Base-by-base conservation (phyloP, 2,797 vertebrate genomes). In the Karalla daura region DNA sequence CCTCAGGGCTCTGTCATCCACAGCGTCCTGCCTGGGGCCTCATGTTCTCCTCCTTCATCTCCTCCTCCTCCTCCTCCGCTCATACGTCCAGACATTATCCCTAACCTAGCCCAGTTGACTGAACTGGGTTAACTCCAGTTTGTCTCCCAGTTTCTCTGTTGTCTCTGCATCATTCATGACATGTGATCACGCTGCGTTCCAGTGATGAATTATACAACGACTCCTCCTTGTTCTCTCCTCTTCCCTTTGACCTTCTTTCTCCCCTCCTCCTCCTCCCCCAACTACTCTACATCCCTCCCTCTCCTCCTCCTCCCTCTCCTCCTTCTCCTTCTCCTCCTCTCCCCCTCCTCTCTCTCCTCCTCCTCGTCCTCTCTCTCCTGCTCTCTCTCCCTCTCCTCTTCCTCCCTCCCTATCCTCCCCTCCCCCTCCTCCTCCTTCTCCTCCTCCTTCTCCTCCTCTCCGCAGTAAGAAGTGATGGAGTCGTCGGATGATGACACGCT, bases 401-500 rank as follows among this genome's bases (percentile, higher is more conserved):
- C 37, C 15, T 67, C 9, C 59, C 35, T 46, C 46, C 46, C 35
- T 30, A 5, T 9, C 32, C 64, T 13, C 62, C 43, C 41, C 44
- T 41, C 28, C 37, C 64, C 30, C 47, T 18, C 11, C 44, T 36
- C n/a, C 41, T 40, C 56, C 27, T 56, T 27, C 27, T 27, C 20
- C 0, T 30, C 54, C 1, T 54, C 46, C 18, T 24, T 50, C 45
- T 56, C 25, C 43, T 52, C 41, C 37, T 52, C 59, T 58, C 81
- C 90, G 91, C 74, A 33, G 30, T 72, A 8, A 56, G 67, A 75
- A 69, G 80, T 86, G 68, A 99, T 99, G 98, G 98, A 97, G 89
- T 98, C 96, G 50, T 98, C 98, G 0, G 97, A 98, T 0, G 97
- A 98, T 80, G 98, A 99, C 78, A 98, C 96, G 54, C 94, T 98